These are phyloP conservation scores for Chrysochloris asiatica DNA, from an alignment of 2,113 vertebrate species.

Conservation along the genomic window DNA sequence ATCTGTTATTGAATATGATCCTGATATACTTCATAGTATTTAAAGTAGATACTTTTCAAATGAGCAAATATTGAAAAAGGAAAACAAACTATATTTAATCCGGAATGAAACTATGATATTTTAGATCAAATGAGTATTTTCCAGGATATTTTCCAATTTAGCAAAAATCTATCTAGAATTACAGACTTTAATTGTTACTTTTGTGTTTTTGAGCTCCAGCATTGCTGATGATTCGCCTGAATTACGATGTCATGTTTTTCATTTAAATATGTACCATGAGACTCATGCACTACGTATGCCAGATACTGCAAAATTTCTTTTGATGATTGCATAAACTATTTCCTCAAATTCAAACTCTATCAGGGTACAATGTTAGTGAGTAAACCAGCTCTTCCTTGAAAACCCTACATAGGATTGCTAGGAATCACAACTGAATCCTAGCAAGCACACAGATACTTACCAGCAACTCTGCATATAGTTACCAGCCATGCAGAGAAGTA, in stretches of 20 bases:
- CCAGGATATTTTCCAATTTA: slow-evolving; percentile 48
- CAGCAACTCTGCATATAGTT: too few relatives aligned
- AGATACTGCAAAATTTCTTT: slow-evolving; percentile 31
- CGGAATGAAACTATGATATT: slow-evolving; percentile 44
- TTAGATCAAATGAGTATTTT: slow-evolving; percentile 60
- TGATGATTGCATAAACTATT: slow-evolving; percentile 23
- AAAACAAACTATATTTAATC: not conserved
- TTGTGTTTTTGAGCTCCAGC: slow-evolving; percentile 52
- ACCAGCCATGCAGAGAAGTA: not conserved
- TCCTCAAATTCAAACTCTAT: slow-evolving; percentile 11
- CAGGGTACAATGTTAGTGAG: not conserved
- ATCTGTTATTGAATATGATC: not conserved
- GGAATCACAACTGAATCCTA: too few relatives aligned
- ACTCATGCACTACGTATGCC: not conserved
- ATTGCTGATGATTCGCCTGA: slow-evolving; percentile 60
- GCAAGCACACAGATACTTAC: too few relatives aligned
- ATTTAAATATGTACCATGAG: slow-evolving; percentile 29
- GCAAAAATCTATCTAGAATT: slow-evolving; percentile 12
- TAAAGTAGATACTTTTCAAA: slow-evolving; percentile 41
- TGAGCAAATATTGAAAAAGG: not conserved
- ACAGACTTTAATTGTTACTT: not conserved
- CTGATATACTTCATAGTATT: slow-evolving; percentile 2
- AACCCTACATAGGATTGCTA: too few relatives aligned
- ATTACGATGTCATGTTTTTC: slow-evolving; percentile 60
- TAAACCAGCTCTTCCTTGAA: not conserved